Percentiles rank a stretch among this genome's conserved stretches.
Conservation (phyloP, 2,113 vertebrate species). For the Alouatta palliata region DNA sequence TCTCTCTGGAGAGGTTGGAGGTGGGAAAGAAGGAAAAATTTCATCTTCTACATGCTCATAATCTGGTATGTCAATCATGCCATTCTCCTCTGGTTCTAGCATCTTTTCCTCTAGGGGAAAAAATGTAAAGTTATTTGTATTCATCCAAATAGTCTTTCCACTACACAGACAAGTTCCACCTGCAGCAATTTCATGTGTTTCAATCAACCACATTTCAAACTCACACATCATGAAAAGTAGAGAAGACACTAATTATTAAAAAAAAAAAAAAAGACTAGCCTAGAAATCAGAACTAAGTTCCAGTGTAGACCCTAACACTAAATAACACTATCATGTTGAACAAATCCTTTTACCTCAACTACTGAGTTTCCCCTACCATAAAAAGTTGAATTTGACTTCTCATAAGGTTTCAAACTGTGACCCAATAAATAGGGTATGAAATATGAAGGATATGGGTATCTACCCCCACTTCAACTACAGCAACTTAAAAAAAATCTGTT, state of each 20-base stretch:
- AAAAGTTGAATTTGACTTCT: too few species aligned
- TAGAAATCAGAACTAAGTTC: background rate
- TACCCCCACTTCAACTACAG: background rate
- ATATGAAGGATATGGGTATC: background rate
- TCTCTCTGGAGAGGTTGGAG: conserved; percentile 89
- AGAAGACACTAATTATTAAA: background rate
- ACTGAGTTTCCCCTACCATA: too few species aligned
- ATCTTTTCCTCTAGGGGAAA: conserved; percentile 68
- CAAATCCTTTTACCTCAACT: too few species aligned
- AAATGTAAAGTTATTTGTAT: background rate
- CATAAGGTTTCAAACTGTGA: too few species aligned
- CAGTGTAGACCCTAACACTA: background rate
- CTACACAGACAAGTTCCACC: conserved; percentile 6
- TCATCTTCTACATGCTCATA: conserved; percentile 89
- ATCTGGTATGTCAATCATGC: conserved; percentile 82
- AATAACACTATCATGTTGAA: background rate
- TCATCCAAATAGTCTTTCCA: background rate
- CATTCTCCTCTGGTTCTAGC: conserved; percentile 83
- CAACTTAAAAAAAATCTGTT: background rate
- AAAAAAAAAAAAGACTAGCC: background rate
- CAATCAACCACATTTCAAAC: conserved; percentile 39
- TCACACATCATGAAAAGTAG: background rate
- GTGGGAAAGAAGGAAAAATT: conserved; percentile 90
- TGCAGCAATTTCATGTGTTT: background rate
- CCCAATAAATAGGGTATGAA: background rate